These are phyloP conservation scores for Penaeus indicus DNA, from an alignment of 1,140 invertebrate species.

Conservation along the genomic window DNA sequence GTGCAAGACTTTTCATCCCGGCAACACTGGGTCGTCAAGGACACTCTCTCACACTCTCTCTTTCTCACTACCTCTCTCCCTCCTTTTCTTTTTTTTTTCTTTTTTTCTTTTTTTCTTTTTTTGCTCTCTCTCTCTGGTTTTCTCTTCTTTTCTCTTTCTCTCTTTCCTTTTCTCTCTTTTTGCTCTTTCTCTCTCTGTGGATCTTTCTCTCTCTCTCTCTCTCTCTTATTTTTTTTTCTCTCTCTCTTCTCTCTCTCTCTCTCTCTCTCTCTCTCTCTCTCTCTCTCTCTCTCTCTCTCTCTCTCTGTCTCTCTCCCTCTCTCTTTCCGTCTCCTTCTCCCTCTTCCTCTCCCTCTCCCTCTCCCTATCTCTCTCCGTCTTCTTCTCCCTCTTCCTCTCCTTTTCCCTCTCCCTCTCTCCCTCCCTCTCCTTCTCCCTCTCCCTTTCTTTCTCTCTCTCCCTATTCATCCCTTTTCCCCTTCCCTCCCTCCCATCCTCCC, in stretches of 20 bases:
- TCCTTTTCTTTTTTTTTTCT: no score
- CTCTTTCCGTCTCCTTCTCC: background rate
- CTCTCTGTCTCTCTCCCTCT: background rate
- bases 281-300: background rate
- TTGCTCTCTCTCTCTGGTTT: no score
- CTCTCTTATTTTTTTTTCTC: no score
- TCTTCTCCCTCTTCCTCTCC: background rate
- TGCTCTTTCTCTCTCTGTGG: no score
- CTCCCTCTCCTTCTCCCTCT: background rate
- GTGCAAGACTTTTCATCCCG: no score
- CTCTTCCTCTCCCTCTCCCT: background rate
- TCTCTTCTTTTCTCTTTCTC: no score
- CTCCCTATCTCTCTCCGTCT: background rate
- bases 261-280: background rate
- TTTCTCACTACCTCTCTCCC: no score
- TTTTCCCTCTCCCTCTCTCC: background rate
- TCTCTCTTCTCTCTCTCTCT: background rate
- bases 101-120: no score
- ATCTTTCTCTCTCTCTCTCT: no score
- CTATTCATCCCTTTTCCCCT: background rate
- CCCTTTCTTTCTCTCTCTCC: background rate
- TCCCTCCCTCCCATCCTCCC: background rate
- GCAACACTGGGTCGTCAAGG: no score
- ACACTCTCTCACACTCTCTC: no score
- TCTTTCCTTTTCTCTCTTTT: no score